A percentile compares a stretch with the other conserved stretches of the same genome.
Conservation (phyloP, 2,113 vertebrate genomes). For the Mohoua ochrocephala region DNA sequence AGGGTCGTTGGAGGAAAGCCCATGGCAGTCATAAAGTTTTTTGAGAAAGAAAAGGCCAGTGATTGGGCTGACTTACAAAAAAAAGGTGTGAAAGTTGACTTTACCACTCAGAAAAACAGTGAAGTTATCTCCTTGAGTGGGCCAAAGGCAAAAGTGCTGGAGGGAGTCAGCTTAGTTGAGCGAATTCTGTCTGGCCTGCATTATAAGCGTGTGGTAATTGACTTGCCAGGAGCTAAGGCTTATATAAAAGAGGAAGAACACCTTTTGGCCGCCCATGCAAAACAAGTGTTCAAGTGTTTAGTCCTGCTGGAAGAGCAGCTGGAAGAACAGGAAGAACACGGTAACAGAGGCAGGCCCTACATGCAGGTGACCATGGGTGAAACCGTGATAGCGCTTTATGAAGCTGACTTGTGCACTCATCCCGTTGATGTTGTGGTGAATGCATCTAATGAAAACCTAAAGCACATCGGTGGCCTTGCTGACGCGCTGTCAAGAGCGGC, state of each 20-base stretch:
- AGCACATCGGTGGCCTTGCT: constrained; percentile 66
- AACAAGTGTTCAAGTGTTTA: constrained; percentile 63
- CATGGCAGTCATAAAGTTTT: constrained; percentile 62
- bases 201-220: constrained; percentile 44
- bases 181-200: constrained; percentile 31
- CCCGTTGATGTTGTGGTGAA: constrained; percentile 77
- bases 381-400: constrained; percentile 65
- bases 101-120: neutral
- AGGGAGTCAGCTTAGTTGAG: constrained; percentile 36
- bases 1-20: constrained; percentile 54
- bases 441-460: constrained; percentile 64
- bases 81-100: constrained; percentile 60
- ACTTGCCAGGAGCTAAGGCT: constrained; percentile 72
- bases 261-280: constrained; percentile 12
- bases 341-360: constrained; percentile 21
- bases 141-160: constrained; percentile 57
- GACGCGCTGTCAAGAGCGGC: constrained; percentile 68
- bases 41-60: constrained; percentile 41
- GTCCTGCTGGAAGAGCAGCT: constrained; percentile 67
- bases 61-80: constrained; percentile 18
- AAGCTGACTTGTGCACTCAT: constrained; percentile 75
- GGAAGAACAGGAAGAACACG: neutral
- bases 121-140: constrained; percentile 74
- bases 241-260: constrained; percentile 67
- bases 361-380: constrained; percentile 47